A percentile compares a stretch with the other conserved stretches of the same genome.
phyloP scores from a whole-genome alignment of 2,888 invertebrate genomes.

The Gisinianus flammeolus region DNA sequence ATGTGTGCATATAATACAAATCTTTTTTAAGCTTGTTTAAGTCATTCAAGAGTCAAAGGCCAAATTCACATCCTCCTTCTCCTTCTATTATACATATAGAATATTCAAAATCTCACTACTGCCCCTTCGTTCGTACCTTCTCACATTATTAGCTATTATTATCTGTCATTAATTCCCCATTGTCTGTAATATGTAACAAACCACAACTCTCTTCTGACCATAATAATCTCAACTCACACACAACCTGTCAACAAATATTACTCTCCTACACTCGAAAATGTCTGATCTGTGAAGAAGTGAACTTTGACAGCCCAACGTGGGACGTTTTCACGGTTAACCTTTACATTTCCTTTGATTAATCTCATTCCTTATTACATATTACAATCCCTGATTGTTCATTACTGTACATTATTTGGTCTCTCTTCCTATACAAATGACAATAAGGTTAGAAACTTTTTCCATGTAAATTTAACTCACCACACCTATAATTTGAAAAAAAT shows the following conservation, averaged over 20 bases:
- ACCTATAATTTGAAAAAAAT: background rate
- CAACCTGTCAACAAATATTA: constrained; percentile 18
- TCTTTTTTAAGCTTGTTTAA: constrained; percentile 11
- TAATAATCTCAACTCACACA: background rate
- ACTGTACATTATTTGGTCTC: background rate
- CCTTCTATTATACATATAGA: background rate
- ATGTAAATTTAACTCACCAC: background rate
- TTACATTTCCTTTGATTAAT: background rate
- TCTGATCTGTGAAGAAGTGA: constrained; percentile 2
- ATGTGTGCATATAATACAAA: too few species aligned
- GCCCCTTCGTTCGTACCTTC: background rate
- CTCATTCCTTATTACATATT: background rate
- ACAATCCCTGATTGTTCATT: background rate
- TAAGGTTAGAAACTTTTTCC: background rate
- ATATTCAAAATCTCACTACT: background rate
- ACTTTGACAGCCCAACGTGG: background rate
- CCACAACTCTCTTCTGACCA: background rate
- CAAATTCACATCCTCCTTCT: background rate
- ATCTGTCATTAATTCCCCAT: constrained; percentile 27
- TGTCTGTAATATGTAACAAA: constrained; percentile 18
- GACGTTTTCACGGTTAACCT: background rate
- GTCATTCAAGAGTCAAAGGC: background rate
- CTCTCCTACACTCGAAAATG: background rate
- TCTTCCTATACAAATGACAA: background rate
- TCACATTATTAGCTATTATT: constrained; percentile 25